Percentiles rank a stretch among this genome's conserved stretches.
Evolutionary conservation across 2,113 vertebrate species (phyloP).

Genomic region (Apistogramma diplotaenia): DNA sequence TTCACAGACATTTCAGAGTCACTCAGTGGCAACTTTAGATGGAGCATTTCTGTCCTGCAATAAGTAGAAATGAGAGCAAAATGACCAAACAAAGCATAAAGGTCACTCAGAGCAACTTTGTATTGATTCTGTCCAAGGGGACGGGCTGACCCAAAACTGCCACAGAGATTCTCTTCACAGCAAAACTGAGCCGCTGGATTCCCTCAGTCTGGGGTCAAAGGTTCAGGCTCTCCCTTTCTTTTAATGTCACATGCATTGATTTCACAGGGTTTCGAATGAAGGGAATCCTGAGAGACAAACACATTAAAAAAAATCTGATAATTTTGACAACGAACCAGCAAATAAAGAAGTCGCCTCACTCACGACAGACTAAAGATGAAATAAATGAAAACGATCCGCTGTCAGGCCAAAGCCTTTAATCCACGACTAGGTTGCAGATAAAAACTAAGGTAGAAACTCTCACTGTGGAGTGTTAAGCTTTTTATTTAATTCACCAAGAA

Average conservation of each 20-base stretch:
- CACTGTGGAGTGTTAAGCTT: constrained; percentile 12
- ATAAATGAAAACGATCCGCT: background rate
- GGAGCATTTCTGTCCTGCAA: background rate
- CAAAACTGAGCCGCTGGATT: background rate
- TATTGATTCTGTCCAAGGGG: background rate
- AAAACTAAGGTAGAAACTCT: background rate
- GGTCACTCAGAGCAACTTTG: background rate
- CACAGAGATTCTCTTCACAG: background rate
- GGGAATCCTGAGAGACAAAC: background rate
- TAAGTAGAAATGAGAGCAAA: background rate
- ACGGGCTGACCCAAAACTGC: background rate
- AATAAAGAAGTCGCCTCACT: background rate
- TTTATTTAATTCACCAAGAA: constrained; percentile 14
- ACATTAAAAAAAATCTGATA: background rate
- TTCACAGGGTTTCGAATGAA: background rate
- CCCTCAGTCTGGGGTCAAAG: background rate
- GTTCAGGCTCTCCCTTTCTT: background rate
- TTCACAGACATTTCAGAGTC: background rate
- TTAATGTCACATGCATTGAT: background rate
- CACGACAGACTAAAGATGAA: constrained; percentile 8
- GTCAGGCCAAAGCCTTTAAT: constrained; percentile 23
- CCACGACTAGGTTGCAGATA: constrained; percentile 13
- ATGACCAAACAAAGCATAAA: background rate
- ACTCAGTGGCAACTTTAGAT: too few relatives aligned
- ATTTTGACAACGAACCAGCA: background rate